Conservation (phyloP, 1,140 invertebrate species). For the Drosophila nikananu region DNA sequence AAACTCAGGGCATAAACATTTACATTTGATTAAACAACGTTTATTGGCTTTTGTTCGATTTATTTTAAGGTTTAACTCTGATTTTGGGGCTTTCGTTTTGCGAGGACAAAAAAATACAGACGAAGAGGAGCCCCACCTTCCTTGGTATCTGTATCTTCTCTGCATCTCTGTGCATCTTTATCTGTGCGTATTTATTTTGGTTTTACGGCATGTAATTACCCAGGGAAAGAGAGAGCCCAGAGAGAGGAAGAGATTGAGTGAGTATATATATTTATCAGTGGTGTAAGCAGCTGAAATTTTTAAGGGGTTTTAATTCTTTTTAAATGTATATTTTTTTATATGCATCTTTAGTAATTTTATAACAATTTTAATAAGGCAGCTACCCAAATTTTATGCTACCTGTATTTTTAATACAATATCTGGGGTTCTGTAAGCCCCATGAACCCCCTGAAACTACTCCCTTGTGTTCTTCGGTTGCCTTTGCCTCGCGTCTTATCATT, state of each 20-base stretch:
- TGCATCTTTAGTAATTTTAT: not conserved
- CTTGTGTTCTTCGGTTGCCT: conserved; percentile 36
- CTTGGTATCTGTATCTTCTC: conserved; percentile 23
- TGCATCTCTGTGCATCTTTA: conserved; percentile 55
- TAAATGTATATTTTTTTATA: not conserved
- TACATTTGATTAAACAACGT: conserved; percentile 76
- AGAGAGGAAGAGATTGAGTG: conserved; percentile 44
- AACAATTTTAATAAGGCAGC: not conserved
- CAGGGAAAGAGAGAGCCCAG: conserved; percentile 32
- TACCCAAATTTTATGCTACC: not conserved
- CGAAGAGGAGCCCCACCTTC: conserved; percentile 9
- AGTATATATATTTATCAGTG: conserved; percentile 26
- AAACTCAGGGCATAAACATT: conserved; percentile 72
- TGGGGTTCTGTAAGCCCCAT: not conserved
- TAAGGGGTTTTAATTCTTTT: not conserved
- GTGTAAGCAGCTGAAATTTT: not conserved
- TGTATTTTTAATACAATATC: too few species aligned
- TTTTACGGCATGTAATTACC: conserved; percentile 74
- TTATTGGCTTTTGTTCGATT: conserved; percentile 66
- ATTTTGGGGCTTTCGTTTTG: conserved; percentile 59
- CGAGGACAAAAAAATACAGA: conserved; percentile 29
- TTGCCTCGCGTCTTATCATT: conserved; percentile 66
- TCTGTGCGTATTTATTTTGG: conserved; percentile 79
- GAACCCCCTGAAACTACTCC: not conserved
- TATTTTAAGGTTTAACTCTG: conserved; percentile 56